Evolutionary conservation across 1,140 invertebrate species (phyloP), one percentile per base, ranked within the genome.

Genomic region (Idris sp.): DNA sequence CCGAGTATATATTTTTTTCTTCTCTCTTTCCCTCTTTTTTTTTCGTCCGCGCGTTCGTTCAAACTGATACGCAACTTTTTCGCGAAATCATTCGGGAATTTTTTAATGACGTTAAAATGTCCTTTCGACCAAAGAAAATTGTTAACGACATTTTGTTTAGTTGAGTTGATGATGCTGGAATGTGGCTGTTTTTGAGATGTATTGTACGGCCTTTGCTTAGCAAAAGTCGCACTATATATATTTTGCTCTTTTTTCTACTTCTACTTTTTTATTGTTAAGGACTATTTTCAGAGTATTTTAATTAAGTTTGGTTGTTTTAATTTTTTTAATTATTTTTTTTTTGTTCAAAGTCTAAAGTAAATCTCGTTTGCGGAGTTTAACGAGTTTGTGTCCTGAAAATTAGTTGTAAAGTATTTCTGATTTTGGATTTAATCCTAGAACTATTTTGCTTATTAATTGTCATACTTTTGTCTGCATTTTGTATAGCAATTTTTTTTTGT

Each of bases 271-370:
- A 43, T 53, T 35, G 6, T 25, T 30, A 26, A 6, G 0, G 2
- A 1, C 5, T 11, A 13, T 51, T 49, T 53, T 53, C 14, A 38
- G 59, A 11, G 48, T 53, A 64, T 44, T 64, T 64, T 64, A 64
- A 64, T 64, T 53, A 53, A 53, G 58, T 62, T 62, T 62, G n/a
- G 19, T 22, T 22, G 19, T 16, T 51, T 51, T 62, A n/a, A n/a
- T n/a, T n/a, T n/a, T n/a, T n/a, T n/a, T n/a, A n/a, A n/a, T n/a
- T n/a, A n/a, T n/a, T n/a, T n/a, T n/a, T n/a, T n/a, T n/a, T n/a
- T n/a, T n/a, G n/a, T 62, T 33, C 28, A 6, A 4, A 38, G 13
- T 1, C 19, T 1, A 0, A 1, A 22, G 13, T 8, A 13, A 9
- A 41, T 19, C 22, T 19, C 11, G 15, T 25, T 38, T 26, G 9